A percentile compares a stretch with the other conserved stretches of the same genome.
Evolutionary conservation across 2,888 invertebrate genomes (phyloP).

Genomic region (Cheilosia scutellata): DNA sequence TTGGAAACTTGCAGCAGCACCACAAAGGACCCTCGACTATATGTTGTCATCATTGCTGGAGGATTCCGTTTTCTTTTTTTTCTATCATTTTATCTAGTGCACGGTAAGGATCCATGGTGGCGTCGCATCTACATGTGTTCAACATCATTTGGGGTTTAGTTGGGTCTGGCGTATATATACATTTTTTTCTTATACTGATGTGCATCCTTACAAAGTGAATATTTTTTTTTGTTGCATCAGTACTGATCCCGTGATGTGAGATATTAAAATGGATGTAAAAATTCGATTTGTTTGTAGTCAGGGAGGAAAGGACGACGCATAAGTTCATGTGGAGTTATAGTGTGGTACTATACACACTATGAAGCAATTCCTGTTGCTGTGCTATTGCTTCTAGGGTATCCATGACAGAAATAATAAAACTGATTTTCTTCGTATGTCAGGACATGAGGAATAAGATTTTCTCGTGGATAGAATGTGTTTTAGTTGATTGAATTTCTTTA

Average conservation of each 20-base stretch:
- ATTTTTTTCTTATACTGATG: constrained; percentile 11
- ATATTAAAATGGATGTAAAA: constrained; percentile 74
- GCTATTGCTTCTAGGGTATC: not conserved
- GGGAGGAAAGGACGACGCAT: constrained; percentile 8
- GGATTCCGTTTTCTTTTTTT: constrained; percentile 29
- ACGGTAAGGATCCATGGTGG: constrained; percentile 46
- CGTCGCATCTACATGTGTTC: constrained; percentile 71
- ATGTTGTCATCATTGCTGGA: constrained; percentile 62
- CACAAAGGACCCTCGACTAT: constrained; percentile 72
- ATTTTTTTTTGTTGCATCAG: constrained; percentile 19
- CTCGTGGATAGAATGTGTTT: not conserved
- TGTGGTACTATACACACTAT: not conserved
- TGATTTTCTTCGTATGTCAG: not conserved
- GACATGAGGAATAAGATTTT: not conserved
- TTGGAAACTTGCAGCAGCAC: constrained; percentile 71
- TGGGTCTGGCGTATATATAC: constrained; percentile 55
- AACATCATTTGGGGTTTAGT: constrained; percentile 73
- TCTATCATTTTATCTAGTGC: constrained; percentile 11
- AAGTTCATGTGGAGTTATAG: not conserved
- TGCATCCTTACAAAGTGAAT: constrained; percentile 67
- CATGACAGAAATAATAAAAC: not conserved
- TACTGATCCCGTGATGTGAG: constrained; percentile 71
- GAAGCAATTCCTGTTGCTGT: not conserved
- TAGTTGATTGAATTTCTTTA: not conserved
- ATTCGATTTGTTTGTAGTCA: constrained; percentile 60